Evolutionary conservation across 2,113 vertebrate species (phyloP).

Genomic region (Trichechus manatus): DNA sequence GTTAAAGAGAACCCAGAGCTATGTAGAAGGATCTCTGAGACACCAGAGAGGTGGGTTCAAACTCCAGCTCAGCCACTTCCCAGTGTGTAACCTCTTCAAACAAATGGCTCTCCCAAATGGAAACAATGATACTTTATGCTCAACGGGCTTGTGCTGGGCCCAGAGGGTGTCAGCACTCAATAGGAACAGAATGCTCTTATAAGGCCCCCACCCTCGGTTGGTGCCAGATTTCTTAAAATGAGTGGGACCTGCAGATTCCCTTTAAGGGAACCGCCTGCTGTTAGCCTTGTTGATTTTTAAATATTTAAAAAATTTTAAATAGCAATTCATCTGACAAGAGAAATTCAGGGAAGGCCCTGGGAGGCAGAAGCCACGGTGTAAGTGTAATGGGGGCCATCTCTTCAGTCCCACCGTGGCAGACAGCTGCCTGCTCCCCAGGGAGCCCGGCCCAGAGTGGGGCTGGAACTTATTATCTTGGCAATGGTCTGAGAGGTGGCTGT

Average conservation of each 20-base stretch:
- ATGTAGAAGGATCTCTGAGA: neutral
- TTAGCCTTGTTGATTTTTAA: neutral
- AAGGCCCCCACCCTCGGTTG: neutral
- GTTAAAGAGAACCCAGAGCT: neutral
- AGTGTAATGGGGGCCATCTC: no score
- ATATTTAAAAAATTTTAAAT: neutral
- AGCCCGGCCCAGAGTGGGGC: neutral
- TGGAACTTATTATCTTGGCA: neutral
- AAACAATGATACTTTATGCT: neutral
- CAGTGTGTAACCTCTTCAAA: neutral
- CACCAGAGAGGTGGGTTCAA: neutral
- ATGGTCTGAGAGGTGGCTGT: neutral
- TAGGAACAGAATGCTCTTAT: neutral
- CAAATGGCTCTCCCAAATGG: neutral
- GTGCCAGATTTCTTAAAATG: neutral
- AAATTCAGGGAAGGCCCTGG: neutral
- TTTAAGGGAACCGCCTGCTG: neutral
- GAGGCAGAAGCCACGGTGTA: neutral
- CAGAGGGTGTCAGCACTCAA: neutral
- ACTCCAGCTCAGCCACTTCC: neutral
- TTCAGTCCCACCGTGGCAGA: neutral
- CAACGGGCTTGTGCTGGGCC: neutral
- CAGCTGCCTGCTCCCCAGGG: neutral
- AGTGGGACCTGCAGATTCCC: neutral
- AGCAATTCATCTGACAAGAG: neutral